Percentiles rank a stretch among this genome's conserved stretches.
phyloP scores from a whole-genome alignment of 2,888 invertebrate genomes.

The Agriopis aurantiaria region DNA sequence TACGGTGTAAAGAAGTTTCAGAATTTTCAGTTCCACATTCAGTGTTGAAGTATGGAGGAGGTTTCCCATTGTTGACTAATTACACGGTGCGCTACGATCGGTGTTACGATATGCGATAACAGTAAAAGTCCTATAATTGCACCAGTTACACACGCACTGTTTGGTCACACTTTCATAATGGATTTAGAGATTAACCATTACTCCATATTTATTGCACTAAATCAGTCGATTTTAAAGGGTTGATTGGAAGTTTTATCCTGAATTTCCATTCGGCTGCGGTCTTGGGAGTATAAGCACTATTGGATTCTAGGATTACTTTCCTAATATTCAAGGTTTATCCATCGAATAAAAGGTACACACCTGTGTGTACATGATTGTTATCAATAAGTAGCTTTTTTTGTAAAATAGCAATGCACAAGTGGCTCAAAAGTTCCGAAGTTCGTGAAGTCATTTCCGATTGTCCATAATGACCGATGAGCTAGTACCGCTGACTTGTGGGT shows the following conservation, averaged over 20 bases:
- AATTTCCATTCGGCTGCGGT: background rate
- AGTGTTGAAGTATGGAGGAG: conserved; percentile 55
- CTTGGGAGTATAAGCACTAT: background rate
- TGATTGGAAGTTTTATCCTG: background rate
- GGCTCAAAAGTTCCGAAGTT: conserved; percentile 75
- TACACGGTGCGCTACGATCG: conserved; percentile 69
- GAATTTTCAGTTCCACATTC: conserved; percentile 21
- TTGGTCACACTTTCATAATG: conserved; percentile 74
- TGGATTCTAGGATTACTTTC: background rate
- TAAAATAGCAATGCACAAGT: conserved; percentile 64
- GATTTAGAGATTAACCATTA: conserved; percentile 65
- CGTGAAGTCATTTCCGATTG: conserved; percentile 81
- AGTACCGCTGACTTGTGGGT: conserved; percentile 79
- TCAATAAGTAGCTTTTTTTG: conserved; percentile 54
- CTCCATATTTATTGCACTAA: conserved; percentile 51
- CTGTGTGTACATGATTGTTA: conserved; percentile 65
- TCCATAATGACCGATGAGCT: conserved; percentile 80
- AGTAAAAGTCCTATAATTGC: conserved; percentile 81
- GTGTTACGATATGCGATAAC: conserved; percentile 81
- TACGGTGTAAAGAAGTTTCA: conserved; percentile 5
- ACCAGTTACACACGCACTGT: conserved; percentile 68
- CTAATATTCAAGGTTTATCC: background rate
- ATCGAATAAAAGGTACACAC: conserved; percentile 55
- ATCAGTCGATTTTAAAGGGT: conserved; percentile 47
- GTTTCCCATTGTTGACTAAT: conserved; percentile 75